Percentiles rank a stretch among this genome's conserved stretches.
phyloP scores from a whole-genome alignment of 1,140 invertebrate species.

The Drosophila malerkotliana region DNA sequence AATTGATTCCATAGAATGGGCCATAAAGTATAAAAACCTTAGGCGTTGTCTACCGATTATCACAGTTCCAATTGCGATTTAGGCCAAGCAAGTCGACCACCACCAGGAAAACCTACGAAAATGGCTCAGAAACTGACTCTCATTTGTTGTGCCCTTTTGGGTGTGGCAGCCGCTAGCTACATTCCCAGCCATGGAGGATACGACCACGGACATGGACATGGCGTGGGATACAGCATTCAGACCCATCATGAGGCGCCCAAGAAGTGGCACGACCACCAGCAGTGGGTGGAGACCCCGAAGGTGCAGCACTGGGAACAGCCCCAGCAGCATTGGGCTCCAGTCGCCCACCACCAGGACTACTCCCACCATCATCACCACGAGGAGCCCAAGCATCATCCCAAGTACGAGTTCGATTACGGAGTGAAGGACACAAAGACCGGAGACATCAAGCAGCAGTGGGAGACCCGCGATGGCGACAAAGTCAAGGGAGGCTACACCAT shows the following conservation, averaged over 20 bases:
- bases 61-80: constrained; percentile 59
- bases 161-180: constrained; percentile 39
- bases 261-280: constrained; percentile 57
- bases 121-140: constrained; percentile 53
- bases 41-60: constrained; percentile 23
- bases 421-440: constrained; percentile 90
- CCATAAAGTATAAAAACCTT: constrained; percentile 53
- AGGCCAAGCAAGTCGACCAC: constrained; percentile 40
- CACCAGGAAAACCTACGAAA: constrained; percentile 17
- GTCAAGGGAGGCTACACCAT: constrained; percentile 87
- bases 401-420: constrained; percentile 90
- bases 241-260: constrained; percentile 65
- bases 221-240: constrained; percentile 52
- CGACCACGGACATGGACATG: constrained; percentile 48
- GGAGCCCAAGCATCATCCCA: constrained; percentile 85
- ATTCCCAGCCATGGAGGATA: constrained; percentile 39
- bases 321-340: constrained; percentile 43
- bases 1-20: constrained; percentile 56
- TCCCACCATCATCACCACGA: constrained; percentile 39
- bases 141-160: constrained; percentile 46
- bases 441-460: constrained; percentile 88
- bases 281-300: constrained; percentile 39
- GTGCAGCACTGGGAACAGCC: constrained; percentile 22
- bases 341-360: constrained; percentile 9
- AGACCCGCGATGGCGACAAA: constrained; percentile 86